phyloP scores from a whole-genome alignment of 2,888 invertebrate genomes.

The Linnaemya vulpina region DNA sequence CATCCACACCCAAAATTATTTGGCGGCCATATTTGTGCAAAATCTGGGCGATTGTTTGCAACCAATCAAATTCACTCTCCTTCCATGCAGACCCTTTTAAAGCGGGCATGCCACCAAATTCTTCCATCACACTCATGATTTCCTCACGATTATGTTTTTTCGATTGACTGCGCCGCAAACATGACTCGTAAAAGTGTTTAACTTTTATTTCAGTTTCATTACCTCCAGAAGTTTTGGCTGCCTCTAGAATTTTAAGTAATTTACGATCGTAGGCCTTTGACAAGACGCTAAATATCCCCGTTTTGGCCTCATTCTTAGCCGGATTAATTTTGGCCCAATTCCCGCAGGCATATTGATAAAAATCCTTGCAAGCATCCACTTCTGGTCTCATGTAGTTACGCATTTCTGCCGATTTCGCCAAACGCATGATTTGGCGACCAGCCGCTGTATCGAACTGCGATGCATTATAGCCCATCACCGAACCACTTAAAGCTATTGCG shows the following conservation, averaged over 20 bases:
- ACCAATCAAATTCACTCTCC: constrained; percentile 77
- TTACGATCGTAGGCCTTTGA: constrained; percentile 76
- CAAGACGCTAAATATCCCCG: constrained; percentile 73
- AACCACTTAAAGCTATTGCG: background rate
- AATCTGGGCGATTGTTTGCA: constrained; percentile 76
- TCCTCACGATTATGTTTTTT: constrained; percentile 71
- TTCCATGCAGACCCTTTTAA: constrained; percentile 77
- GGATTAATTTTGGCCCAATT: constrained; percentile 77
- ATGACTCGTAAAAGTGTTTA: constrained; percentile 81
- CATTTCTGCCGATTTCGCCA: constrained; percentile 79
- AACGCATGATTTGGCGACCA: constrained; percentile 76
- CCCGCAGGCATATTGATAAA: constrained; percentile 80
- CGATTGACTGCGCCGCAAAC: constrained; percentile 72
- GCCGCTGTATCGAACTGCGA: constrained; percentile 74
- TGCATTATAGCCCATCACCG: constrained; percentile 32
- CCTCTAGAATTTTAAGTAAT: constrained; percentile 74
- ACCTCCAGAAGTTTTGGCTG: constrained; percentile 74
- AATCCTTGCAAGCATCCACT: constrained; percentile 78
- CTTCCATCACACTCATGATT: constrained; percentile 75
- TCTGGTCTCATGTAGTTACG: constrained; percentile 74
- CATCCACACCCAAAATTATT: constrained; percentile 76
- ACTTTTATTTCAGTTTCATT: constrained; percentile 76
- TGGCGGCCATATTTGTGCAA: constrained; percentile 77
- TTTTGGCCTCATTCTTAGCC: constrained; percentile 69
- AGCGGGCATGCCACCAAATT: constrained; percentile 80